Base-by-base conservation (phyloP, 2,113 vertebrate genomes). In the Salvelinus alpinus region DNA sequence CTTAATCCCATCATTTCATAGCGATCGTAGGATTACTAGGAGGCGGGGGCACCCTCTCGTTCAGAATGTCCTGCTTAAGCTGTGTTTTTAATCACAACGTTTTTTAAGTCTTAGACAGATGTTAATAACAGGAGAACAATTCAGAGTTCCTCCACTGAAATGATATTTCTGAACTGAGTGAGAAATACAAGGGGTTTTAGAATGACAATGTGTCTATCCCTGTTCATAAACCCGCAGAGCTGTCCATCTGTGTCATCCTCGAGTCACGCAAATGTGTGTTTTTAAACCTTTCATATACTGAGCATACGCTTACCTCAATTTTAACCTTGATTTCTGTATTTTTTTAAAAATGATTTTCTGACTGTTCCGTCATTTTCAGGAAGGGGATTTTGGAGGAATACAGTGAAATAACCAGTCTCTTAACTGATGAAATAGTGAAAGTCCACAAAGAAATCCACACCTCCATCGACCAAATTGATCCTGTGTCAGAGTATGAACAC, bases 361-460 rank as follows among this genome's bases (percentile, higher is more conserved):
- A 20, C 69, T 82, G 34, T 34, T 57, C 85, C 88, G 86, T 88
- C 74, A 11, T 85, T 75, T 87, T 57, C 86, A 99, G 97, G 71
- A 97, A 95, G 88, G 94, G 95, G 48, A 96, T 98, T 82, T 93
- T 99, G 90, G 94, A 97, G 92, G 97, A 99, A 85, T 99, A 98
- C 76, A 96, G 95, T 47, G 95, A 98, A 85, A 98, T 97, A 90
- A 99, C 96, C 84, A 98, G 96, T 76, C 95, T 99, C 76, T 91
- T 97, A 82, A 95, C 95, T 6, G 97, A 98, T 73, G 96, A 98
- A 86, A 96, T 98, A 9, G 96, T 97, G 1, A 96, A 95, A 73
- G 95, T 97, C 12, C 98, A 99, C 84, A 96, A 96, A 83, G 96
- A 98, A 82, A 97, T 99, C 74, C 93, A 96, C 9, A 93, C 92